Base-by-base conservation (phyloP, 2,797 vertebrate species). In the Anguilla anguilla region DNA sequence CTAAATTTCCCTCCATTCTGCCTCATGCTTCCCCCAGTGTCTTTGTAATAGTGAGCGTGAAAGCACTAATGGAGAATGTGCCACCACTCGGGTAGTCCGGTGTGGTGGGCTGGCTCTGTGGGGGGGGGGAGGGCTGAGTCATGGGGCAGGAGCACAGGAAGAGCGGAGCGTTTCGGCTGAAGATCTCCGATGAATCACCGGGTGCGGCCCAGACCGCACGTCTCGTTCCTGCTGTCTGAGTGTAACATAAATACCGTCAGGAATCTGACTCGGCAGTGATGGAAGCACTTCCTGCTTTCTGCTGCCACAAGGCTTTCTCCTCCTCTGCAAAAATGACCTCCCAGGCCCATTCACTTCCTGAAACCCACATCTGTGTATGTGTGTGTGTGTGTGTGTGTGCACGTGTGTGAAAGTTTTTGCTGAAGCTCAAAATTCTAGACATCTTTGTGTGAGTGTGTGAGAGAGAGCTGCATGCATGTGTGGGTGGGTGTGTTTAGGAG, bases 391-490 rank as follows among this genome's bases (percentile, higher is more conserved):
- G 53, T 55, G 53, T 15, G 72, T 55, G 46, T 35, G 86, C 46
- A 28, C 25, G 74, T 35, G 28, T 72, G 84, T 79, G 84, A 43
- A 22, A 51, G 59, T 77, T 84, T 49, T 83, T 87, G 83, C 55
- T 25, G 28, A 11, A 35, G 5, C 17, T 2, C 43, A 17, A 17
- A 4, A 17, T 17, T 61, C 0, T 17, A 17, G 4, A 61, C 15
- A 17, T 17, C 59, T 59, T 17, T 74, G 74, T 88, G 85, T 83
- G 72, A 83, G 28, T 53, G 77, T 51, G 46, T 31, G 25, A 74
- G 69, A 10, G 7, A 51, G 9, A 13, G 19, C 39, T 39, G 39
- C 25, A n/a, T 31, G 69, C 69, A 72, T 28, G 28, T 31, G 3
- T 69, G 22, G n/a, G 25, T 31, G 15, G 15, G 39, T 22, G 39